phyloP scores from a whole-genome alignment of 2,113 vertebrate genomes.

The Cacatua alba region DNA sequence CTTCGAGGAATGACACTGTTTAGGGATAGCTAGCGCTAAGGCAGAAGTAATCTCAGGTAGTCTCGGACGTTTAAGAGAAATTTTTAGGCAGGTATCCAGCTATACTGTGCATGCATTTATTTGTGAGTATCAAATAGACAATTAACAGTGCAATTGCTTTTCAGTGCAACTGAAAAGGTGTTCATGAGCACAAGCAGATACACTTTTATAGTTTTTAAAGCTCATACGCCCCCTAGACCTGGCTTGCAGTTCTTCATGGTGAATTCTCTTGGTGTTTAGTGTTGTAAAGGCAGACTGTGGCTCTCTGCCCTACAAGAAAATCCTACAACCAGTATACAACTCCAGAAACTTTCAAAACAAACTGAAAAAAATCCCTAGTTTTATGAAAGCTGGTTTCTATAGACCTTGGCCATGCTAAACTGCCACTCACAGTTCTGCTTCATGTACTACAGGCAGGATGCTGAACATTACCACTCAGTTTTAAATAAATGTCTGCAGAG shows the following conservation, averaged over 20 bases:
- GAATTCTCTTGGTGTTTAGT: background rate
- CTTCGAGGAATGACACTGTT: background rate
- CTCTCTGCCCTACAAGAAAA: background rate
- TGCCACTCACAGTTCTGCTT: background rate
- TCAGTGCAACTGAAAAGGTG: background rate
- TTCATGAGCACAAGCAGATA: background rate
- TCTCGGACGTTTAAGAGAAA: background rate
- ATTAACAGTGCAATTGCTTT: background rate
- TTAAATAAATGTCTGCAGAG: conserved; percentile 7
- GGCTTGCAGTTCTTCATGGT: background rate
- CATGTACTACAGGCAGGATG: background rate
- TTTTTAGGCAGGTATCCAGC: background rate
- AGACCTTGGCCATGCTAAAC: background rate
- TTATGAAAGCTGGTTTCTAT: background rate
- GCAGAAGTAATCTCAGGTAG: background rate
- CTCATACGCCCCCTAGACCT: background rate
- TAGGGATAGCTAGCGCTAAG: background rate
- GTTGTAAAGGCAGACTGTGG: background rate
- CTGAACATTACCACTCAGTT: background rate
- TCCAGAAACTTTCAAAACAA: background rate
- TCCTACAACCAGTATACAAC: background rate
- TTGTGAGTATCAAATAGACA: background rate
- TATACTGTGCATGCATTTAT: background rate
- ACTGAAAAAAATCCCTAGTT: background rate
- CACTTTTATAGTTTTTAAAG: background rate